Conservation (phyloP, 2,797 vertebrate genomes). For the Hephaestus fuliginosus region DNA sequence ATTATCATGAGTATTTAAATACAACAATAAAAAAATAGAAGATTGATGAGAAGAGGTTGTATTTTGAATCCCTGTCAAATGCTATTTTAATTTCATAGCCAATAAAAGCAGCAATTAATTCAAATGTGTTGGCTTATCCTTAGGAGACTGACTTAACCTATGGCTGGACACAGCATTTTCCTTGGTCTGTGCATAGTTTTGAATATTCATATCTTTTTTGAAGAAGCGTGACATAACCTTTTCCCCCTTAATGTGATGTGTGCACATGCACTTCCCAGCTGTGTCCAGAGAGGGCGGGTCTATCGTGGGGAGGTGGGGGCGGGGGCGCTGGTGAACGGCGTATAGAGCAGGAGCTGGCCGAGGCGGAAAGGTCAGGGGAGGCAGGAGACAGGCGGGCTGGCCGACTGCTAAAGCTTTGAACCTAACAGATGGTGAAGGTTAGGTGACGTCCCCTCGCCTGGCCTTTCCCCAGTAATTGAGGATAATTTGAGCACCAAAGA, state of each 20-base stretch:
- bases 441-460: slow-evolving; percentile 96
- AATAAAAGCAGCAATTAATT: slow-evolving; percentile 42
- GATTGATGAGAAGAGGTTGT: neutral
- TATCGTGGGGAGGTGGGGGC: slow-evolving; percentile 29
- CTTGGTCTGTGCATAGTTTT: slow-evolving; percentile 60
- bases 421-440: slow-evolving; percentile 99
- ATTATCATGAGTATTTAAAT: neutral
- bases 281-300: slow-evolving; percentile 83
- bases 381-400: slow-evolving; percentile 89
- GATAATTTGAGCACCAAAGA: slow-evolving; percentile 97
- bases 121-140: slow-evolving; percentile 40
- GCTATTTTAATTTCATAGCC: slow-evolving; percentile 15
- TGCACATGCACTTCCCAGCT: slow-evolving; percentile 83
- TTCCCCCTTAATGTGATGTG: slow-evolving; percentile 83
- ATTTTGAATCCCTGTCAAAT: slow-evolving; percentile 6
- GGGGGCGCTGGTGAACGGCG: slow-evolving; percentile 29
- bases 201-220: slow-evolving; percentile 84
- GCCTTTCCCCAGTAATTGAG: slow-evolving; percentile 98
- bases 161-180: slow-evolving; percentile 63
- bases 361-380: slow-evolving; percentile 90
- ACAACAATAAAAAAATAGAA: neutral
- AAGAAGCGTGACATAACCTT: slow-evolving; percentile 84
- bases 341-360: slow-evolving; percentile 73
- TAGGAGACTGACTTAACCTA: slow-evolving; percentile 54
- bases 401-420: slow-evolving; percentile 90